Conservation (phyloP, 2,888 invertebrate genomes). For the Tolmerus cingulatus region DNA sequence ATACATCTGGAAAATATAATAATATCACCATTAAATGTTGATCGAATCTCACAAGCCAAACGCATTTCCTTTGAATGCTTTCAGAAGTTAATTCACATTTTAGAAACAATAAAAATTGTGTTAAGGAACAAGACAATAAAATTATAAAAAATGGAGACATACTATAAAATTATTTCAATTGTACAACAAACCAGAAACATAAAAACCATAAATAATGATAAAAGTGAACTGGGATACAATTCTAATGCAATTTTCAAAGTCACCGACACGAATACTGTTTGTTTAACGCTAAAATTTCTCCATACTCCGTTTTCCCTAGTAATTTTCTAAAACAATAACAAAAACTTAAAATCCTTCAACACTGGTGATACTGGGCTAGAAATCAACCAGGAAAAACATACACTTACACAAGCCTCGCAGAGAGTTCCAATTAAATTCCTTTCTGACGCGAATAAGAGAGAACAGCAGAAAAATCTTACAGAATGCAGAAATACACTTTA, state of each 20-base stretch:
- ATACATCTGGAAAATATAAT: not conserved
- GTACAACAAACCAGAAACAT: not conserved
- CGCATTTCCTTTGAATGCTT: not conserved
- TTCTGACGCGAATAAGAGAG: not conserved
- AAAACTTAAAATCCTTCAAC: not conserved
- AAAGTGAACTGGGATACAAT: not conserved
- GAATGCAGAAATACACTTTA: not conserved
- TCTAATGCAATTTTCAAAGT: not conserved
- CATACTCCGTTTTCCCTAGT: not conserved
- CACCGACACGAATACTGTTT: not conserved
- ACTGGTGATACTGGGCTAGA: not conserved
- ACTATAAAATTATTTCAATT: not conserved
- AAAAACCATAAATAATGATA: not conserved
- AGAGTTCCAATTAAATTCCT: not conserved
- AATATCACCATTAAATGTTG: constrained; percentile 12
- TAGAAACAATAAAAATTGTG: not conserved
- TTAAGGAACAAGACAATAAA: not conserved
- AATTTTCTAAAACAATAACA: not conserved
- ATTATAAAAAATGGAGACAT: not conserved
- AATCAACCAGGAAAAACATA: not conserved
- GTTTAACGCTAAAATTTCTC: not conserved
- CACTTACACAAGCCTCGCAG: not conserved
- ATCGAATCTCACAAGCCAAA: not conserved
- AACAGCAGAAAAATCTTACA: not conserved
- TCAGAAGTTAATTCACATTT: not conserved